Evolutionary conservation across 2,797 vertebrate genomes (phyloP).

Genomic region (Oreonectes daqikongensis): DNA sequence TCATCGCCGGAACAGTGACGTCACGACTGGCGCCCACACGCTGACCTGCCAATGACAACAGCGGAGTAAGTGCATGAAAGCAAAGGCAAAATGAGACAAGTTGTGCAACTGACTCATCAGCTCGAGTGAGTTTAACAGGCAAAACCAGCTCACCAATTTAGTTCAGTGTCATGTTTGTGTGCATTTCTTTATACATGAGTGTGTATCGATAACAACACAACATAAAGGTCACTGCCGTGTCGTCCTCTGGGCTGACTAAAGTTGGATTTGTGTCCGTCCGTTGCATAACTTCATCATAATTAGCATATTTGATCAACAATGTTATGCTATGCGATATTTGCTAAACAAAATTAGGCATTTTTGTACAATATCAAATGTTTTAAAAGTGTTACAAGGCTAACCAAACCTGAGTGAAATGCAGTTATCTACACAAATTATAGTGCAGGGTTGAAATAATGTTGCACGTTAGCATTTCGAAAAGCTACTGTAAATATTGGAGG

Average conservation of each 20-base stretch:
- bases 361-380: no score
- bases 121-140: not conserved
- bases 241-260: not conserved
- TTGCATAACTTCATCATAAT: not conserved
- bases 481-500: no score
- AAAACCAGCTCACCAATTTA: not conserved
- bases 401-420: no score
- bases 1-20: not conserved
- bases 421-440: no score
- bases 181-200: not conserved
- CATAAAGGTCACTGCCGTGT: not conserved
- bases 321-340: not conserved
- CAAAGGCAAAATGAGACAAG: not conserved
- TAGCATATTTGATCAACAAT: not conserved
- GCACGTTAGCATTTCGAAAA: no score
- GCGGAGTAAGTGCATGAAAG: not conserved
- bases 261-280: not conserved
- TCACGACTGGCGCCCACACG: not conserved
- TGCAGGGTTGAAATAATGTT: not conserved
- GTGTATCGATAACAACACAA: not conserved
- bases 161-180: slow-evolving; percentile 7
- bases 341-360: no score
- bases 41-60: slow-evolving; percentile 3
- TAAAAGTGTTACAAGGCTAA: no score
- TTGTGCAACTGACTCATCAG: not conserved